Percentiles rank a stretch among this genome's conserved stretches.
These are phyloP conservation scores for Parazoanthus darwini DNA, from an alignment of 92 coral and sea anemone species.

Conservation along the genomic window DNA sequence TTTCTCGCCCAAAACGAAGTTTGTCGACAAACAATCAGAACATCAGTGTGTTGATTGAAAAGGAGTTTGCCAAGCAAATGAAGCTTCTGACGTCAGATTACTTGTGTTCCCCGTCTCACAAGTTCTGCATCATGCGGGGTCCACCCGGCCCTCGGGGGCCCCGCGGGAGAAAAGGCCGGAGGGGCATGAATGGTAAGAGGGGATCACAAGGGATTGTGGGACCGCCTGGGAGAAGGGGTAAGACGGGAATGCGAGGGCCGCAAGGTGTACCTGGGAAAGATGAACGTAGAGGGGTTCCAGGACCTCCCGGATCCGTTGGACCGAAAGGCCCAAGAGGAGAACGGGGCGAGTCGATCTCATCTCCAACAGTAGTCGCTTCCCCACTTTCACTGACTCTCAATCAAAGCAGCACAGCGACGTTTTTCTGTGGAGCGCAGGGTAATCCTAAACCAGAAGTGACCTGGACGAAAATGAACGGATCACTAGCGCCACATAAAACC, in stretches of 20 bases:
- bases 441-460: slow-evolving; percentile 6
- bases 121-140: slow-evolving; percentile 34
- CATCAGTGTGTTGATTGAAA: slow-evolving; percentile 15
- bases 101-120: slow-evolving; percentile 1
- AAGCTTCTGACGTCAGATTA: slow-evolving; percentile 5
- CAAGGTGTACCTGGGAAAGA: background rate
- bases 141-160: slow-evolving; percentile 32
- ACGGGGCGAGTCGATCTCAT: slow-evolving; percentile 25
- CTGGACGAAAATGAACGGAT: slow-evolving; percentile 30
- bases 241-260: slow-evolving; percentile 11
- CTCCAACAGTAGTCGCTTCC: slow-evolving; percentile 10
- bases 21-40: background rate
- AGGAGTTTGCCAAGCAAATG: slow-evolving; percentile 8
- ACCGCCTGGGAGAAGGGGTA: background rate
- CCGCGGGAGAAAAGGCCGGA: slow-evolving; percentile 19
- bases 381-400: slow-evolving; percentile 6
- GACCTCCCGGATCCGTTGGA: slow-evolving; percentile 1
- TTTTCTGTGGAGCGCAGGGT: slow-evolving; percentile 30
- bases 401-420: slow-evolving; percentile 6
- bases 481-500: background rate
- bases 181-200: background rate
- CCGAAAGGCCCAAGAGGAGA: slow-evolving; percentile 22
- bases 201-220: slow-evolving; percentile 20
- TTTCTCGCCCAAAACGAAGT: slow-evolving; percentile 6
- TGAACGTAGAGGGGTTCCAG: slow-evolving; percentile 1